A percentile compares a stretch with the other conserved stretches of the same genome.
phyloP scores from a whole-genome alignment of 2,888 invertebrate genomes.

The Ophraella communa region DNA sequence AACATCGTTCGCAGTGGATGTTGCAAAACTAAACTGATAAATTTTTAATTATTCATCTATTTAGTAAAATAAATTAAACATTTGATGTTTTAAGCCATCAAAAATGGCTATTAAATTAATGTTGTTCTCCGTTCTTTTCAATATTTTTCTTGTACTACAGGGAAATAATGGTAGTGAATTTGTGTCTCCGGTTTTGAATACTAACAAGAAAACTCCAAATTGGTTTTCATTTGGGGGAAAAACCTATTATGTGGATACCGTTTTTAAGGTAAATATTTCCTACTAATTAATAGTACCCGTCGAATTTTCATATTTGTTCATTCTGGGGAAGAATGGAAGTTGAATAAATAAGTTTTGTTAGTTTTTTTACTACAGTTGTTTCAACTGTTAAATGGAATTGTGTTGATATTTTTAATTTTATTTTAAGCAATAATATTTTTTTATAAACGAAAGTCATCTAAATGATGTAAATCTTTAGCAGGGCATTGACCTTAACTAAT shows the following conservation, averaged over 20 bases:
- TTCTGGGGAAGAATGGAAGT: too few relatives aligned
- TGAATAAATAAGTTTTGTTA: too few relatives aligned
- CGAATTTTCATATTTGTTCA: too few relatives aligned
- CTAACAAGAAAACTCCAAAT: constrained; percentile 11
- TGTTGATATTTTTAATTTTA: too few relatives aligned
- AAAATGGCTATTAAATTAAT: background rate
- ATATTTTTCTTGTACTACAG: background rate
- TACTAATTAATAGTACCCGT: too few relatives aligned
- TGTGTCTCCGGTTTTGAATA: constrained; percentile 2
- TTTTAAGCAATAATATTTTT: too few relatives aligned
- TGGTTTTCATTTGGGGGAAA: constrained; percentile 20
- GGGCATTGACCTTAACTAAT: too few relatives aligned
- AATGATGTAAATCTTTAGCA: too few relatives aligned
- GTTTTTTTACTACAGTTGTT: too few relatives aligned
- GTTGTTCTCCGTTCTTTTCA: background rate
- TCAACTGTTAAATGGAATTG: too few relatives aligned
- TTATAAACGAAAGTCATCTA: too few relatives aligned
- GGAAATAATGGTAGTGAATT: constrained; percentile 5
- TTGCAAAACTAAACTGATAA: background rate
- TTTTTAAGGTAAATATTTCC: constrained; percentile 14
- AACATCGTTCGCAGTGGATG: background rate
- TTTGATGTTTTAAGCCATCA: background rate
- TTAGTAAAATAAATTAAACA: background rate
- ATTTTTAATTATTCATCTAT: background rate
- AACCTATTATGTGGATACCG: constrained; percentile 18